phyloP scores from a whole-genome alignment of 2,113 vertebrate species.

The Sander vitreus region DNA sequence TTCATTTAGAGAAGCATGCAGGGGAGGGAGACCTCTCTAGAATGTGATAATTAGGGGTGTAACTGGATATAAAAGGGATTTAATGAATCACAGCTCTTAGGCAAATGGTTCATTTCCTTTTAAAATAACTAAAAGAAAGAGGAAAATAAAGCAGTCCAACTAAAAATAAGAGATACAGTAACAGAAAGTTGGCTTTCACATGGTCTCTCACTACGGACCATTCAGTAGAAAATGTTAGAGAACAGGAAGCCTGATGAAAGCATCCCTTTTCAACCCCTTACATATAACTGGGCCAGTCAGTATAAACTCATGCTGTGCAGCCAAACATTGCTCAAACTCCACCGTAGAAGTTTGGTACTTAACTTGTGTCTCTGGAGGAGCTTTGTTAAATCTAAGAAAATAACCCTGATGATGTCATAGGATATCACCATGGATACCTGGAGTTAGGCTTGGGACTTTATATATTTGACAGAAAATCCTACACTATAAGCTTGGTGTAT shows the following conservation, averaged over 20 bases:
- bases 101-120: neutral
- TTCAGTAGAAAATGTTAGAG: neutral
- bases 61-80: neutral
- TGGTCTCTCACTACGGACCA: neutral
- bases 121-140: neutral
- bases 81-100: neutral
- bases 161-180: neutral
- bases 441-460: neutral
- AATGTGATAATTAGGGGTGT: neutral
- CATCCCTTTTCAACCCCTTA: neutral
- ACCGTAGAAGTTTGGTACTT: too few species aligned
- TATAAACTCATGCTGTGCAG: neutral
- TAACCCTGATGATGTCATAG: neutral
- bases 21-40: neutral
- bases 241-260: neutral
- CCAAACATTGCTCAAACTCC: neutral
- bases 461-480: neutral
- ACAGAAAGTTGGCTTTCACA: neutral
- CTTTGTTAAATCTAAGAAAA: neutral
- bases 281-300: neutral
- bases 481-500: neutral
- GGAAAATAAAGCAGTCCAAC: neutral
- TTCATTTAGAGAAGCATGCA: neutral
- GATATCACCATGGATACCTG: neutral
- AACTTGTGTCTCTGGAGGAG: neutral